Evolutionary conservation across 2,113 vertebrate species (phyloP).

Genomic region (Pithys albifrons): DNA sequence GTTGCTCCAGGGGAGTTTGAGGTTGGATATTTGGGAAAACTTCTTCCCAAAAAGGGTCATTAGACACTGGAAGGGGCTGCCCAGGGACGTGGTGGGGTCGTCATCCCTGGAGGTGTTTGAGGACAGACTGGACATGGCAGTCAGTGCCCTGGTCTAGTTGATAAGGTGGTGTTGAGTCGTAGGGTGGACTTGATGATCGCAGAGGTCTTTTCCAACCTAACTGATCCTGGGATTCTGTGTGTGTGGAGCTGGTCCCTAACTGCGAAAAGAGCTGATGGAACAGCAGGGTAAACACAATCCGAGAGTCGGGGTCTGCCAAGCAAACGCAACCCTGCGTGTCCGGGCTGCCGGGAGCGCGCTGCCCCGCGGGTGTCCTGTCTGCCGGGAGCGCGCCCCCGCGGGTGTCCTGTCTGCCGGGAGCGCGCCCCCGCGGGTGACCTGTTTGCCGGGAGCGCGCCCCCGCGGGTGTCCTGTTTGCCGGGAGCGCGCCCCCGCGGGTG

Average conservation of each 20-base stretch:
- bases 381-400: too few relatives aligned
- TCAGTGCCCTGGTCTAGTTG: background rate
- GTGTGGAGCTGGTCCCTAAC: background rate
- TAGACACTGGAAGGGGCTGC: background rate
- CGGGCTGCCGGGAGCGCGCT: too few relatives aligned
- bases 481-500: too few relatives aligned
- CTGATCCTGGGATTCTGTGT: too few relatives aligned
- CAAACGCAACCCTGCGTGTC: too few relatives aligned
- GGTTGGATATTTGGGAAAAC: background rate
- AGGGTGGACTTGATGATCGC: background rate
- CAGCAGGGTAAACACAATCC: fast-evolving
- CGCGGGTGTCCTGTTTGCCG: too few relatives aligned
- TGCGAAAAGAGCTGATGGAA: background rate
- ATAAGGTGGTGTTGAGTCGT: background rate
- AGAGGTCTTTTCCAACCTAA: background rate
- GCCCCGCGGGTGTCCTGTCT: too few relatives aligned
- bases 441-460: too few relatives aligned
- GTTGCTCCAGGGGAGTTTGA: too few relatives aligned
- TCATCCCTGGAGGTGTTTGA: background rate
- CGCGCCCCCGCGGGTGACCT: too few relatives aligned
- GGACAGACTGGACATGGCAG: background rate
- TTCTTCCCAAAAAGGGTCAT: background rate
- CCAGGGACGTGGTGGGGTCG: background rate
- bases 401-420: too few relatives aligned
- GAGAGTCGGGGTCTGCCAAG: too few relatives aligned